Evolutionary conservation across 2,113 vertebrate genomes (phyloP), one percentile per base, ranked within the genome.

Genomic region (Apodemus speciosus): DNA sequence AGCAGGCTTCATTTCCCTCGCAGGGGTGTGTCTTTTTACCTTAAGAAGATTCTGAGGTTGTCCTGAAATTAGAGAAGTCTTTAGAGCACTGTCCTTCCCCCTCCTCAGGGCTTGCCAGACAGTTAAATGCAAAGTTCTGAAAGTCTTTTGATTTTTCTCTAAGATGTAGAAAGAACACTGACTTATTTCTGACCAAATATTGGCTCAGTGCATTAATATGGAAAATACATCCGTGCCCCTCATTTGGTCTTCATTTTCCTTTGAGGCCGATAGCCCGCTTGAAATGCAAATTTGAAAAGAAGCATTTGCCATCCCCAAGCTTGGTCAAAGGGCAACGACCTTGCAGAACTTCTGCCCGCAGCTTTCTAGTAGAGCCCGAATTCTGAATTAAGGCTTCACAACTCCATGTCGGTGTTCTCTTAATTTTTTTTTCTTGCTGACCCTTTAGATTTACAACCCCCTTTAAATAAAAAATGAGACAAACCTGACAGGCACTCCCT

Each of bases 381-480:
- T 80, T 84, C 80, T 18, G 15, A 92, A 53, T 89, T 15, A 77
- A 3, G 3, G 0, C 30, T 80, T 89, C n/a, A 38, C 21, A 64
- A 43, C 60, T 80, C 56, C 32, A 0, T 21, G 46, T 27, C 51
- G 49, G 10, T 46, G 88, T 32, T 23, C 0, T 79, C 38, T 43
- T 85, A 40, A 40, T 1, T 18, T n/a, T 75, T n/a, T 56, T 92
- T 88, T 81, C 60, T 66, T 38, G 51, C 46, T 91, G 73, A 73
- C 46, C 46, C 15, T 84, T 75, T 64, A 66, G 46, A 80, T 88
- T 90, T 92, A 62, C 79, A 79, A 25, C 73, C 15, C 11, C 43
- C 72, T 81, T 72, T 77, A 79, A 88, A 86, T 79, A 56, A 93
- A 86, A 23, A 49, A 49, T 49, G 1, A 30, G 43, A 92, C 43